Base-by-base conservation (phyloP, 2,113 vertebrate species). In the Lontra canadensis region DNA sequence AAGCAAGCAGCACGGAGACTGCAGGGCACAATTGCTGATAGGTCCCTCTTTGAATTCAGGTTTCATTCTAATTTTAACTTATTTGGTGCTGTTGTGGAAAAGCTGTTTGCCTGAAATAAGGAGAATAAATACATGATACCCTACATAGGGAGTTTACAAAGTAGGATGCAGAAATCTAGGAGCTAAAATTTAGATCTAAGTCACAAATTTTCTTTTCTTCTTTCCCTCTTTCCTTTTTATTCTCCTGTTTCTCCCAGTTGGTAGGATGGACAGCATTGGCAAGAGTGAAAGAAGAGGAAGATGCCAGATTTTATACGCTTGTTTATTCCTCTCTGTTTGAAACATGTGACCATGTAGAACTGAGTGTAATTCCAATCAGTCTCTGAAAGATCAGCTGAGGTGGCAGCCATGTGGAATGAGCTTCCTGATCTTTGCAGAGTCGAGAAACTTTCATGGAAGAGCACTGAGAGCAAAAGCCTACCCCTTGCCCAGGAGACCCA, bases 51-150 rank as follows among this genome's bases (percentile, higher is more conserved):
- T 93, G 65, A 87, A 13, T 52, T 79, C 71, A 79, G 47, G 63
- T 4, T 47, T 87, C 47, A 25, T 82, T 94, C 59, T 69, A 87
- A 94, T 90, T 96, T 97, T 96, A 83, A 92, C 25, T 71, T 86
- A 80, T 18, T 87, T 95, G 91, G 59, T 89, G 31, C 59, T 96
- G 12, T 83, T 84, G 71, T 86, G 55, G 17, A 84, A 92, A 84
- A 71, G 44, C 69, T 69, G 74, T 92, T 91, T 94, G 47, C 55
- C 67, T 94, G 36, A 93, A 93, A 96, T 87, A 76, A 61, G 44
- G 34, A 92, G 67, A 96, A 96, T 87, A 92, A 88, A 94, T 95
- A 93, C 80, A 65, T 93, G 74, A 82, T 97, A 83, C 52, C 44
- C 85, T 93, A 65, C 21, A 44, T 73, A 61, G 2, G 13, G 52